Base-by-base conservation (phyloP, 2,888 invertebrate species). In the Scaptomyza parva region DNA sequence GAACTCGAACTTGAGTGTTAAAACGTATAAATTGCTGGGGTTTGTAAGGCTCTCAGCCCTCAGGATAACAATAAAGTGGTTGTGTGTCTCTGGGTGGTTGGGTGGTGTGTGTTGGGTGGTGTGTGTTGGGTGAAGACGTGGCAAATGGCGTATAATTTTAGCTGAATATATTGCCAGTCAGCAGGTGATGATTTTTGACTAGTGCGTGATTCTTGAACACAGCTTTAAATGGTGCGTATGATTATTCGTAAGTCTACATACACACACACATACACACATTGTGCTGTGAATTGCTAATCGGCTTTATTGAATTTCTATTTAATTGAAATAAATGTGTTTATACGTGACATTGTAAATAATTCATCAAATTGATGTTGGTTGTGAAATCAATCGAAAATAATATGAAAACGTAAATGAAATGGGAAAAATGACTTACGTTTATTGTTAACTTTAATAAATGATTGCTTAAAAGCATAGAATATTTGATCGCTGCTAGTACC, bases 161-260 rank as follows among this genome's bases (percentile, higher is more conserved):
- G 39, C 55, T 48, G 22, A 69, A 72, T 78, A 81, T 70, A 48
- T 61, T 37, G 60, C 48, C 72, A 78, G 72, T 72, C 80, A 78
- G 86, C 86, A 85, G 83, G 83, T 78, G 83, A 78, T 85, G 65
- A 66, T 57, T 75, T 66, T 58, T 3, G 39, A 37, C 41, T 55
- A 45, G 61, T 63, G 43, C 55, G 68, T 72, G 63, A 48, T 61
- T 45, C 28, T 41, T 17, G 17, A 7, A 9, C 37, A 14, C 8
- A 35, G 26, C 54, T 24, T 50, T 40, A 60, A 64, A 52, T 55
- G 50, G 14, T 6, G 18, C 55, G 37, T 57, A 40, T 39, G 40
- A 45, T 52, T 52, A 11, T 37, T 37, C 17, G 14, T n/a, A 28
- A 12, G 26, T 40, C 7, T 33, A 33, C 22, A 52, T 43, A 28